A percentile compares a stretch with the other conserved stretches of the same genome.
Conservation (phyloP, 2,888 invertebrate genomes). For the Mantis religiosa region DNA sequence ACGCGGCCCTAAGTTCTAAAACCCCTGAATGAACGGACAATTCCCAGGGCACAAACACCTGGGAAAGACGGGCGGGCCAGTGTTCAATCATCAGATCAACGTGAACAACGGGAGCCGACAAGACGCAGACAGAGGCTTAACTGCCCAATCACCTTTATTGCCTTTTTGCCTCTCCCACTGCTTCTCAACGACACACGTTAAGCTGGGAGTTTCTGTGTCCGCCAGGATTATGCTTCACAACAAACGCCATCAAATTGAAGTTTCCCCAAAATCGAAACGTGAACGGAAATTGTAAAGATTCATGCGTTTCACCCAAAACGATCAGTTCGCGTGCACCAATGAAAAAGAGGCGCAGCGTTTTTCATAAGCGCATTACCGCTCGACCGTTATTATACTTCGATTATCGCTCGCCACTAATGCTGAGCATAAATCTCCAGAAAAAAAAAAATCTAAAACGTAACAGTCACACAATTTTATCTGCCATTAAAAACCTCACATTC, state of each 20-base stretch:
- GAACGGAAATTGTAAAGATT: not conserved
- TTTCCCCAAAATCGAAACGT: not conserved
- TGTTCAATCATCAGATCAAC: slow-evolving; percentile 1
- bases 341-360: not conserved
- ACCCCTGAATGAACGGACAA: not conserved
- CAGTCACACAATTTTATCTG: too few relatives aligned
- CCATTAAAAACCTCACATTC: too few relatives aligned
- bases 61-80: not conserved
- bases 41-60: not conserved
- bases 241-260: not conserved
- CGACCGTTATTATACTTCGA: not conserved
- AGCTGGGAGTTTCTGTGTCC: not conserved
- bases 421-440: not conserved
- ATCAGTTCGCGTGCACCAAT: not conserved
- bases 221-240: not conserved
- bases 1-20: not conserved
- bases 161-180: not conserved
- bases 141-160: slow-evolving; percentile 8
- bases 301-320: not conserved
- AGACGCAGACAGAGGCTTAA: not conserved
- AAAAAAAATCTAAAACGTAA: too few relatives aligned
- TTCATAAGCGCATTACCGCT: not conserved
- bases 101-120: not conserved
- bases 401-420: not conserved
- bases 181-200: not conserved